phyloP scores from a whole-genome alignment of 2,113 vertebrate species.

The Himantopus leucocephalus region DNA sequence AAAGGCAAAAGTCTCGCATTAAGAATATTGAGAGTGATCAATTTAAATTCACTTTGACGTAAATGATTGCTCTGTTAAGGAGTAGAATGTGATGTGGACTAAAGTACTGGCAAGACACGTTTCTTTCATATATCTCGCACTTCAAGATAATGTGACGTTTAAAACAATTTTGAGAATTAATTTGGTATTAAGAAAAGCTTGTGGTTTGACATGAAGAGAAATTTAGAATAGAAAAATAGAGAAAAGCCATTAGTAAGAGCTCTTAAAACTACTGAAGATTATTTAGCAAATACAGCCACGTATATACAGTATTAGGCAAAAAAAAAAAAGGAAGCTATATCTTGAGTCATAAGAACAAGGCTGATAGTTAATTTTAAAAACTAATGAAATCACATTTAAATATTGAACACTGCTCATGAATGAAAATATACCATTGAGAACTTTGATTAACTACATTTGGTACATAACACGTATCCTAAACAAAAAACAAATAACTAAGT shows the following conservation, averaged over 20 bases:
- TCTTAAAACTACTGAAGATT: conserved; percentile 21
- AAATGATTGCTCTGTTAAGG: neutral
- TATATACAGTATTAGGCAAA: neutral
- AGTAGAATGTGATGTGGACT: neutral
- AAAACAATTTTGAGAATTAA: neutral
- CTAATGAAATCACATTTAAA: neutral
- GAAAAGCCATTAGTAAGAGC: neutral
- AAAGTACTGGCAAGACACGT: neutral
- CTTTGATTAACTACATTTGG: neutral
- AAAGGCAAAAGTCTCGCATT: neutral
- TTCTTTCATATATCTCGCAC: neutral
- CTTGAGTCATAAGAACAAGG: neutral
- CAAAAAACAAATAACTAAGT: neutral
- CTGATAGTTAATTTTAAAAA: neutral
- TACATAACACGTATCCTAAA: neutral
- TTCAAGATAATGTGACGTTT: neutral
- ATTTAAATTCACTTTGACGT: neutral
- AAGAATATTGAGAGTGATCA: neutral
- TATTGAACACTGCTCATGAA: neutral
- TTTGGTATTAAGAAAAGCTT: neutral
- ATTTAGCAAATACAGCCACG: neutral
- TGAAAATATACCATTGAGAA: neutral
- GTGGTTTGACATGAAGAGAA: neutral
- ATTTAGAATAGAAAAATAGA: conserved; percentile 21
- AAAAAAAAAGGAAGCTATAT: neutral